These are phyloP conservation scores for Salticus scenicus DNA, from an alignment of 2,888 invertebrate species.

Conservation along the genomic window DNA sequence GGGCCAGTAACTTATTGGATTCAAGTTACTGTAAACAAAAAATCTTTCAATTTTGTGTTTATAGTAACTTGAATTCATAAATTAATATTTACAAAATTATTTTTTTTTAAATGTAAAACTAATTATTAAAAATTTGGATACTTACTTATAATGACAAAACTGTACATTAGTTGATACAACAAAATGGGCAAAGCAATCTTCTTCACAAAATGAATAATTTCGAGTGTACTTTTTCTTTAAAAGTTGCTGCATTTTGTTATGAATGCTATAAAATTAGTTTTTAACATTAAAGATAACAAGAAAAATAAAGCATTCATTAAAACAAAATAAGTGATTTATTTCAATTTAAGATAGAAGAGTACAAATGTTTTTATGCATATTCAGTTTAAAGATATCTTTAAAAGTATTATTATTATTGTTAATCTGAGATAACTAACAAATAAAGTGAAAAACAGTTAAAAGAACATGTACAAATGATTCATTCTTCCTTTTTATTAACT, in stretches of 20 bases:
- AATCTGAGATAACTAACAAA: too few relatives aligned
- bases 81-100: background rate
- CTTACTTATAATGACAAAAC: slow-evolving; percentile 90
- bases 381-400: too few relatives aligned
- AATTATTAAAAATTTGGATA: background rate
- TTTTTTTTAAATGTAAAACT: background rate
- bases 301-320: too few relatives aligned
- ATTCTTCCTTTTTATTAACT: too few relatives aligned
- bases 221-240: slow-evolving; percentile 88
- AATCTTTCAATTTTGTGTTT: background rate
- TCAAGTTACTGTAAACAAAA: background rate
- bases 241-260: slow-evolving; percentile 78
- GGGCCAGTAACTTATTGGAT: too few relatives aligned
- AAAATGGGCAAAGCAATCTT: slow-evolving; percentile 97
- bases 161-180: slow-evolving; percentile 96
- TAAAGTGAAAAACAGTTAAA: too few relatives aligned
- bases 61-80: background rate
- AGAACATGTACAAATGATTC: too few relatives aligned
- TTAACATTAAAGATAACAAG: too few relatives aligned
- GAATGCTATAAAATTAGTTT: background rate
- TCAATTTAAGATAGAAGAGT: too few relatives aligned
- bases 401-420: too few relatives aligned
- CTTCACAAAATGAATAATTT: slow-evolving; percentile 92
- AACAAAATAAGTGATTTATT: too few relatives aligned
- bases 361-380: too few relatives aligned